These are phyloP conservation scores for Oligia fasciuncula DNA, from an alignment of 2,888 invertebrate genomes.

Conservation along the genomic window DNA sequence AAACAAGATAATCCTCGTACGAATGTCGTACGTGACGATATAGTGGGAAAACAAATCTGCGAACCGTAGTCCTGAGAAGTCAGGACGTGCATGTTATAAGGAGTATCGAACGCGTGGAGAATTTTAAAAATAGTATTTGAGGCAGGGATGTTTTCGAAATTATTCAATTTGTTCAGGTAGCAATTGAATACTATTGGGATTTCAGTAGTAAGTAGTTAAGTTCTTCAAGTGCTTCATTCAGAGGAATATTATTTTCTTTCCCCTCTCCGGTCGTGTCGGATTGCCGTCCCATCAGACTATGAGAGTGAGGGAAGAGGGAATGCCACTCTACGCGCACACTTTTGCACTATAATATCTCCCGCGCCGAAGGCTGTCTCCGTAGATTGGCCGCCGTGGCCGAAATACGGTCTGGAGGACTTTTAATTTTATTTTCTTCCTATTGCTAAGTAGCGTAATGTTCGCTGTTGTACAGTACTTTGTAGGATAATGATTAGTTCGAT, in stretches of 20 bases:
- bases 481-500: background rate
- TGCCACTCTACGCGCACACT: no score
- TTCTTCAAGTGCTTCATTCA: background rate
- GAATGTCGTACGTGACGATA: slow-evolving; percentile 67
- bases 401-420: no score
- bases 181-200: slow-evolving; percentile 64
- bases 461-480: background rate
- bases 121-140: slow-evolving; percentile 71
- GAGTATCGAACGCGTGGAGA: slow-evolving; percentile 67
- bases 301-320: no score
- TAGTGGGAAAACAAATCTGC: slow-evolving; percentile 69
- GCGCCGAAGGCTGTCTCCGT: no score
- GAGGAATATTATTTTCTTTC: no score
- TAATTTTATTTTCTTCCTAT: background rate
- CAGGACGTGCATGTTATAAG: slow-evolving; percentile 67
- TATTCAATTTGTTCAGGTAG: slow-evolving; percentile 66
- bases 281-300: no score
- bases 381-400: no score
- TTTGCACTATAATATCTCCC: no score
- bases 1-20: slow-evolving; percentile 70
- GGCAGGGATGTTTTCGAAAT: slow-evolving; percentile 56
- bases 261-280: no score
- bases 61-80: slow-evolving; percentile 62
- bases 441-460: background rate
- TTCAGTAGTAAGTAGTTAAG: slow-evolving; percentile 27